A percentile compares a stretch with the other conserved stretches of the same genome.
Conservation (phyloP, 1,140 invertebrate genomes). For the Melipona quadrifasciata region DNA sequence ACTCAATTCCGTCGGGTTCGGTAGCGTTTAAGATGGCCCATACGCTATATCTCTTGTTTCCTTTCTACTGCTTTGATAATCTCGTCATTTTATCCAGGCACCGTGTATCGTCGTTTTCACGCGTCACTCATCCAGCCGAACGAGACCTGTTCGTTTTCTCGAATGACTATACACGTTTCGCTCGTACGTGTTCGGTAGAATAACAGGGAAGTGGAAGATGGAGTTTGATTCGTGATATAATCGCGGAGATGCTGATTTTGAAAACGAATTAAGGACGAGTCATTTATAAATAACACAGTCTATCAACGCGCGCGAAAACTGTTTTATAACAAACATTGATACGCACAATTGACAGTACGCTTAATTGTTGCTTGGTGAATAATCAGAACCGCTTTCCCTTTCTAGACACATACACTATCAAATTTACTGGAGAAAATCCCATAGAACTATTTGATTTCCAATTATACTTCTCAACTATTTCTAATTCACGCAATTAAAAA, state of each 20-base stretch:
- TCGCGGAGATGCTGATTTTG: neutral
- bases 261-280: neutral
- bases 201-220: neutral
- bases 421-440: neutral
- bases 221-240: neutral
- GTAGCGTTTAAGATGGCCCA: neutral
- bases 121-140: neutral
- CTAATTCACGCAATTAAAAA: neutral
- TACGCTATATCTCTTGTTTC: neutral
- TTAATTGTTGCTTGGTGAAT: neutral
- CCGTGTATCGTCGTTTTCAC: neutral
- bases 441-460: neutral
- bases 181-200: neutral
- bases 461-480: neutral
- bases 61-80: neutral
- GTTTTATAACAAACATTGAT: neutral
- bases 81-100: too few relatives aligned
- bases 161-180: neutral
- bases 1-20: constrained; percentile 60
- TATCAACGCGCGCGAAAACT: neutral
- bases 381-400: neutral
- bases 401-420: neutral
- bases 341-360: neutral
- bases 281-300: neutral
- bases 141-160: constrained; percentile 2